Conservation (phyloP, 2,888 invertebrate genomes). For the Ectemnius lituratus region DNA sequence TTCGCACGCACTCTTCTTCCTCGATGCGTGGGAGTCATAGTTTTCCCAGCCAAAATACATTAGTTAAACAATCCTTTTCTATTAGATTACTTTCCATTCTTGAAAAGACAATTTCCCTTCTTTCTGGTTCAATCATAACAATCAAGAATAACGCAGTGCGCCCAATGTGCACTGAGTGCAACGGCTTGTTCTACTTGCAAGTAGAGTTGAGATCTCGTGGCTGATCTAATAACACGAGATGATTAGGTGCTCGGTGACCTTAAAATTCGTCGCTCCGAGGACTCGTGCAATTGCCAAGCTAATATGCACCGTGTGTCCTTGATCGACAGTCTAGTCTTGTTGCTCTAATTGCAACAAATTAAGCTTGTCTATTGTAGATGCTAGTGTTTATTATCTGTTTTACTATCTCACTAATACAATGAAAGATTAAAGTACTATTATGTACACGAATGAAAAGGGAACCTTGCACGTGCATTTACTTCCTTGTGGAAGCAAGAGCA, state of each 20-base stretch:
- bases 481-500: slow-evolving; percentile 56
- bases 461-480: slow-evolving; percentile 30
- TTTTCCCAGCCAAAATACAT: background rate
- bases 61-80: background rate
- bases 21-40: background rate
- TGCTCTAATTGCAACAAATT: slow-evolving; percentile 31
- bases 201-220: no score
- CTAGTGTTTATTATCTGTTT: background rate
- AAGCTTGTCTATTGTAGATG: slow-evolving; percentile 29
- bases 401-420: background rate
- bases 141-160: no score
- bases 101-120: no score
- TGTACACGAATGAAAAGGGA: no score
- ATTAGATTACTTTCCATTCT: no score
- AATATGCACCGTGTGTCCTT: slow-evolving; percentile 45
- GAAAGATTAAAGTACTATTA: background rate
- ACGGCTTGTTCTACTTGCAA: background rate
- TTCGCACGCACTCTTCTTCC: background rate
- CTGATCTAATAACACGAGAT: slow-evolving; percentile 3
- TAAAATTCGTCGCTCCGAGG: slow-evolving; percentile 34
- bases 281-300: slow-evolving; percentile 43
- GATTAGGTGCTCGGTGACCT: slow-evolving; percentile 31
- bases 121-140: no score
- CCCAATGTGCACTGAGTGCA: background rate
- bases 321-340: slow-evolving; percentile 21